phyloP scores from a whole-genome alignment of 2,888 invertebrate genomes.

The Diogma glabrata region DNA sequence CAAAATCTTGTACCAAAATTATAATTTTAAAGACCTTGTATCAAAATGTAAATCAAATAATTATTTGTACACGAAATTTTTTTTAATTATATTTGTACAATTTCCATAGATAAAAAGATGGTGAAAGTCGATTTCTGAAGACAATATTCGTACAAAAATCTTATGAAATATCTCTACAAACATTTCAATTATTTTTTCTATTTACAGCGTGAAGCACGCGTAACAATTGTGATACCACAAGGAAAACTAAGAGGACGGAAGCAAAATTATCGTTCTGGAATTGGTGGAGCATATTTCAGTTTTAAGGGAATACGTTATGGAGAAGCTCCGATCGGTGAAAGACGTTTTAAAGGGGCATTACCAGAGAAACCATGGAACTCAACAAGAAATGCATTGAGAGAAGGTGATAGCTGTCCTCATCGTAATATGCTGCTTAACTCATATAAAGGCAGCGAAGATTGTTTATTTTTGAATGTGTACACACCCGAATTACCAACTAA shows the following conservation, averaged over 20 bases:
- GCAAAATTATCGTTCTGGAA: conserved; percentile 33
- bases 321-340: conserved; percentile 28
- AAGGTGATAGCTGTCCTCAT: conserved; percentile 60
- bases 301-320: conserved; percentile 37
- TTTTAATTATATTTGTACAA: no score
- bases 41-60: no score
- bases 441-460: conserved; percentile 52
- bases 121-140: no score
- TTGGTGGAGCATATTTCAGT: conserved; percentile 33
- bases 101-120: no score
- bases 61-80: no score
- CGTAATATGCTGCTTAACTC: conserved; percentile 52
- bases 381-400: conserved; percentile 52
- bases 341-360: conserved; percentile 45
- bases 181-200: no score
- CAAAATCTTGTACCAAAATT: no score
- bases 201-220: conserved; percentile 31
- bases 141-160: no score
- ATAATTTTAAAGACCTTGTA: no score
- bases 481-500: conserved; percentile 45
- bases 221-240: conserved; percentile 29
- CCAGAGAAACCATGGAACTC: conserved; percentile 50
- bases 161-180: no score
- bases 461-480: conserved; percentile 59
- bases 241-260: conserved; percentile 33